phyloP scores from a whole-genome alignment of 2,888 invertebrate species.

The Cryptocheilus praepositus region DNA sequence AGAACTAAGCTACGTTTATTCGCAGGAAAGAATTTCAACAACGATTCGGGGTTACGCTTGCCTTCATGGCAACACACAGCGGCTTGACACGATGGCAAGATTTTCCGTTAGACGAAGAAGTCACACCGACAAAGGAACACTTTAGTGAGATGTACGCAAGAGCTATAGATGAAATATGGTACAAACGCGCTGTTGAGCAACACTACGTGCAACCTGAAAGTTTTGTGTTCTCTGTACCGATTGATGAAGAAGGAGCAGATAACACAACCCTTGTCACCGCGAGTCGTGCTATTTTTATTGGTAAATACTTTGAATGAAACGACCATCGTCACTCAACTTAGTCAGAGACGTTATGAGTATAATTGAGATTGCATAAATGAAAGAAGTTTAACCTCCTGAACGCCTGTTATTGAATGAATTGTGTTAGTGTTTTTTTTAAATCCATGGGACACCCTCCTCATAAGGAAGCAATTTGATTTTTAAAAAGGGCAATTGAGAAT shows the following conservation, averaged over 20 bases:
- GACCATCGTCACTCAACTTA: no score
- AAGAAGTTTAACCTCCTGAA: no score
- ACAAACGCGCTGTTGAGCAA: slow-evolving; percentile 90
- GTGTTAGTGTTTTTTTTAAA: no score
- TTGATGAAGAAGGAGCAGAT: slow-evolving; percentile 77
- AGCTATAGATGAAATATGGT: slow-evolving; percentile 93
- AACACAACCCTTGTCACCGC: slow-evolving; percentile 87
- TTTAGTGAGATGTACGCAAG: slow-evolving; percentile 85
- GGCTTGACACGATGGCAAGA: slow-evolving; percentile 94
- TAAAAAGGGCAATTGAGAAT: no score
- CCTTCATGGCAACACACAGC: slow-evolving; percentile 93
- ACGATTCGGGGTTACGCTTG: slow-evolving; percentile 88
- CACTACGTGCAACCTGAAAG: slow-evolving; percentile 86
- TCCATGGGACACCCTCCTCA: no score
- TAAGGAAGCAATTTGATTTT: no score
- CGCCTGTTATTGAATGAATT: no score
- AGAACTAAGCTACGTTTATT: slow-evolving; percentile 26
- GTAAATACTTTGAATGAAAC: slow-evolving; percentile 45
- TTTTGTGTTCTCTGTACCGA: slow-evolving; percentile 88
- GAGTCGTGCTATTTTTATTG: slow-evolving; percentile 85
- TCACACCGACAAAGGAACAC: slow-evolving; percentile 75
- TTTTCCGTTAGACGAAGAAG: slow-evolving; percentile 78
- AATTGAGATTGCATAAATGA: no score
- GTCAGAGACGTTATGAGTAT: neutral
- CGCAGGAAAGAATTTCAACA: slow-evolving; percentile 88